Evolutionary conservation across 2,888 invertebrate genomes (phyloP).

Genomic region (Axea sp.): DNA sequence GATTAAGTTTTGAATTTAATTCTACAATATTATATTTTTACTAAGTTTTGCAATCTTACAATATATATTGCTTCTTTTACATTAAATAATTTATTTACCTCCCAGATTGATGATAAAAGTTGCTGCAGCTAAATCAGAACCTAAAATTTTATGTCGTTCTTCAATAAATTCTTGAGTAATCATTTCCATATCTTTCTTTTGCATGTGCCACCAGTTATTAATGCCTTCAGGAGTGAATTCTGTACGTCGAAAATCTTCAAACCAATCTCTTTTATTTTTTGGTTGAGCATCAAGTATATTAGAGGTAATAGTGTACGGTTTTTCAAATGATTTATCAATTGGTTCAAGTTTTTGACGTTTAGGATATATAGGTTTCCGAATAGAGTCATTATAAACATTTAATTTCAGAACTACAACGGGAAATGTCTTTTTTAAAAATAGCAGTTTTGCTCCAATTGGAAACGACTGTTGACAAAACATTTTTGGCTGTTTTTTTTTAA

Average conservation of each 20-base stretch:
- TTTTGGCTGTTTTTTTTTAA: too few relatives aligned
- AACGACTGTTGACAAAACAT: too few relatives aligned
- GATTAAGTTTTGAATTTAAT: too few relatives aligned
- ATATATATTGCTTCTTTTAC: too few relatives aligned
- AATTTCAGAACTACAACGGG: neutral
- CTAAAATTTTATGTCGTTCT: slow-evolving; percentile 83
- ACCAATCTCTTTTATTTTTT: slow-evolving; percentile 20
- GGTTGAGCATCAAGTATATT: neutral
- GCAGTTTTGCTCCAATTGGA: too few relatives aligned
- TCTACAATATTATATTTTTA: too few relatives aligned
- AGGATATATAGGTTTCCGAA: too few relatives aligned
- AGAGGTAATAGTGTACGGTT: neutral
- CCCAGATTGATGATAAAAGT: slow-evolving; percentile 89
- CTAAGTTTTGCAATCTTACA: too few relatives aligned
- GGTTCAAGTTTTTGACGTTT: neutral
- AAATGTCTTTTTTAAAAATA: too few relatives aligned
- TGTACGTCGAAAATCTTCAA: slow-evolving; percentile 29
- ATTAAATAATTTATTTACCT: too few relatives aligned
- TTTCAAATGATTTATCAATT: neutral
- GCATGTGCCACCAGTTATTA: neutral
- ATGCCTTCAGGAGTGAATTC: slow-evolving; percentile 26
- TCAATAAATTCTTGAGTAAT: slow-evolving; percentile 81
- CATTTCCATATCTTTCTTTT: slow-evolving; percentile 29
- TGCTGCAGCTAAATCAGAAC: slow-evolving; percentile 91
- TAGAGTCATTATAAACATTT: slow-evolving; percentile 7